Percentiles rank a stretch among this genome's conserved stretches.
Conservation (phyloP, 2,888 invertebrate genomes). For the Diadromus collaris region DNA sequence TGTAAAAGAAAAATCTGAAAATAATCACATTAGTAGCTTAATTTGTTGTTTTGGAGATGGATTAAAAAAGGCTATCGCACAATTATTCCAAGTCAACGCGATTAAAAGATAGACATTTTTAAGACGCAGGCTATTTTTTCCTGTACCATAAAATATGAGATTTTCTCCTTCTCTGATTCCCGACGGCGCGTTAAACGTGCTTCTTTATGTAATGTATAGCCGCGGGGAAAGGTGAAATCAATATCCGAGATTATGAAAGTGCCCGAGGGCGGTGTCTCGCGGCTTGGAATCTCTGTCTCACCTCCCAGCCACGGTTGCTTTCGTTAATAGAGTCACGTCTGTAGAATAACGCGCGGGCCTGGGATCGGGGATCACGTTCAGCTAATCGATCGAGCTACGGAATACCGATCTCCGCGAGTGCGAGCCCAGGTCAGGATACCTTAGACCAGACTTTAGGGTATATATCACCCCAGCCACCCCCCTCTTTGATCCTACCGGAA, state of each 20-base stretch:
- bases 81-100: not conserved
- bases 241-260: constrained; percentile 56
- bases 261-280: constrained; percentile 45
- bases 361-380: constrained; percentile 50
- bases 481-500: constrained; percentile 17
- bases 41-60: not conserved
- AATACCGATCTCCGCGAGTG: constrained; percentile 30
- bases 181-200: constrained; percentile 13
- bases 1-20: too few species aligned
- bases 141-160: not conserved
- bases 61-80: not conserved
- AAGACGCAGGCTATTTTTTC: not conserved
- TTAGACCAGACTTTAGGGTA: not conserved
- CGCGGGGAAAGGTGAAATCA: constrained; percentile 42
- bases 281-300: constrained; percentile 22
- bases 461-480: not conserved
- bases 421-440: constrained; percentile 17
- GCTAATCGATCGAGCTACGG: constrained; percentile 51
- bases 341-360: constrained; percentile 49
- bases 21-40: too few species aligned
- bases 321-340: constrained; percentile 58
- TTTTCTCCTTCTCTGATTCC: not conserved
- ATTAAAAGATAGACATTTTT: not conserved
- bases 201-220: constrained; percentile 25
- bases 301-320: constrained; percentile 33